Base-by-base conservation (phyloP, 2,797 vertebrate genomes). In the Peromyscus eremicus region DNA sequence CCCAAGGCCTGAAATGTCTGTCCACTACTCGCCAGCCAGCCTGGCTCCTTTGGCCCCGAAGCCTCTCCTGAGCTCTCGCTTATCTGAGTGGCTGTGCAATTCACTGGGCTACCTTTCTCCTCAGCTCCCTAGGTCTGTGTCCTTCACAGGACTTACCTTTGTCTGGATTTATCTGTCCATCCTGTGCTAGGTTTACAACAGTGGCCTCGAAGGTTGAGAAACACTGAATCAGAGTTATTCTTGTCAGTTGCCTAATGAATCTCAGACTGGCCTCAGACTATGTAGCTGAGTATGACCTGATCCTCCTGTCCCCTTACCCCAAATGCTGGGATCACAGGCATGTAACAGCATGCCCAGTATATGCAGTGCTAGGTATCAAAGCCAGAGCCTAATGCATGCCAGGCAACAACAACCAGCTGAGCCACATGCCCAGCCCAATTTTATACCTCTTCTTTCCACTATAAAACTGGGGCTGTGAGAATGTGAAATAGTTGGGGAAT, bases 401-500 rank as follows among this genome's bases (percentile, higher is more conserved):
- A 75, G 27, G 16, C n/a, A 57, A 73, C 55, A 88, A 40, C 37
- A 40, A 89, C 37, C n/a, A 75, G 32, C 85, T 43, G 27, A 60
- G n/a, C 52, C 27, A 32, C 70, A 89, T 2, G 1, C 52, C 37
- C 10, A 43, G 52, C 10, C 85, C 34, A 94, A 89, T 82, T 94
- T 73, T 92, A n/a, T 80, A 77, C 25, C 37, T 85, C 34, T 80
- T 94, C 40, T 68, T 86, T 76, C 6, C 83, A 92, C 57, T 55
- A 79, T 89, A 95, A 94, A 94, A 73, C 5, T 73, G 11, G 81
- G 84, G 40, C 93, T 81, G 70, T 1, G 91, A 14, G 40, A 66
- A 86, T n/a, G 79, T 32, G 49, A 93, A 80, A 83, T 87, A 92
- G 64, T 43, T 34, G 25, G 46, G 81, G 55, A 83, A 86, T 92